Evolutionary conservation across 2,113 vertebrate genomes (phyloP).

Genomic region (Spea multiplicata): DNA sequence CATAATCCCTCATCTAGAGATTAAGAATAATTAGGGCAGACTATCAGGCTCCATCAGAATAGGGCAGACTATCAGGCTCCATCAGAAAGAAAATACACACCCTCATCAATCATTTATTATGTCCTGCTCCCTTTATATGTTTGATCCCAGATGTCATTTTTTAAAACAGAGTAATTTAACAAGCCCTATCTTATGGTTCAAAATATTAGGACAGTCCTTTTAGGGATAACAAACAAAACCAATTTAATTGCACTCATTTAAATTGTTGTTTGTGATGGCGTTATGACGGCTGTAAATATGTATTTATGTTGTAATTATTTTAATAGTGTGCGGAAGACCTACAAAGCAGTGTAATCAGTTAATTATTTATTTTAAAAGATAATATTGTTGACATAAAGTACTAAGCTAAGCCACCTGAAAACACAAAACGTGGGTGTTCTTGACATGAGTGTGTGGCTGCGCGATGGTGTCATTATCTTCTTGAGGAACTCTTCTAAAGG

Average conservation of each 20-base stretch:
- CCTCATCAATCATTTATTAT: conserved; percentile 19
- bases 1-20: conserved; percentile 18
- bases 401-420: conserved; percentile 35
- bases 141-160: conserved; percentile 14
- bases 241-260: background rate
- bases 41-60: conserved; percentile 31
- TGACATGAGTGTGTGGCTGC: conserved; percentile 18
- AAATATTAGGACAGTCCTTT: background rate
- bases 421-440: conserved; percentile 44
- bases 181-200: conserved; percentile 11
- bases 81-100: conserved; percentile 24
- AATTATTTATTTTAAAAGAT: conserved; percentile 18
- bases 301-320: background rate
- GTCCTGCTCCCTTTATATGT: conserved; percentile 16
- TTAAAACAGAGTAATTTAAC: background rate
- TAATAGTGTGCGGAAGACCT: too few species aligned
- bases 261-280: background rate
- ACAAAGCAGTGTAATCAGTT: background rate
- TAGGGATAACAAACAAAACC: background rate
- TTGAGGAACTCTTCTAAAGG: conserved; percentile 11
- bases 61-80: conserved; percentile 30
- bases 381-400: conserved; percentile 32
- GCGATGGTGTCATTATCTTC: conserved; percentile 30
- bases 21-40: conserved; percentile 31
- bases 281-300: background rate